These are phyloP conservation scores for Dromius quadrimaculatus DNA, from an alignment of 2,888 invertebrate genomes.

Conservation along the genomic window DNA sequence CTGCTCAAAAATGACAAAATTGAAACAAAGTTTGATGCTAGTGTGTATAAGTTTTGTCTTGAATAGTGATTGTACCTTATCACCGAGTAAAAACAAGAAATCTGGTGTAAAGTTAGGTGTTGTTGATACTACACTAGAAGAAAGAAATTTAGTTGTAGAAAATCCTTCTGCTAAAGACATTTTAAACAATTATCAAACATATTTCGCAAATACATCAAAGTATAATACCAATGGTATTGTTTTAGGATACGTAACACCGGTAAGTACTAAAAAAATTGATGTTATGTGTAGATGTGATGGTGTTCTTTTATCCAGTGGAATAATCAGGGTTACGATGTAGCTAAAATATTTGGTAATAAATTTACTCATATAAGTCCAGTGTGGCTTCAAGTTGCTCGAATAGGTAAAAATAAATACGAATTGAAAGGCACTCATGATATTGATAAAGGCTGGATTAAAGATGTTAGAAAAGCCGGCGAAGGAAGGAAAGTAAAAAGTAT, in stretches of 20 bases:
- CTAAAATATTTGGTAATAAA: constrained; percentile 89
- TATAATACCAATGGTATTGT: constrained; percentile 80
- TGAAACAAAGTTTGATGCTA: constrained; percentile 37
- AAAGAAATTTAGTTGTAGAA: constrained; percentile 77
- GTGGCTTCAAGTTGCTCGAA: constrained; percentile 88
- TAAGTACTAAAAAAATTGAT: constrained; percentile 65
- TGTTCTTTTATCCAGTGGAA: constrained; percentile 83
- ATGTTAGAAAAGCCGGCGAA: constrained; percentile 73
- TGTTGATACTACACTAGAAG: constrained; percentile 72
- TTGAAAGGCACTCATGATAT: constrained; percentile 85
- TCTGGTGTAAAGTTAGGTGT: constrained; percentile 57
- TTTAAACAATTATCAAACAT: constrained; percentile 80
- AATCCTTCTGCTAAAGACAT: constrained; percentile 80
- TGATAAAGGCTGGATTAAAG: constrained; percentile 84
- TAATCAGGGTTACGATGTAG: constrained; percentile 91
- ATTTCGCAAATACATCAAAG: constrained; percentile 76
- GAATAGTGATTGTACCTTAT: constrained; percentile 52
- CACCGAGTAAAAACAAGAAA: constrained; percentile 57
- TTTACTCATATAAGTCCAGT: constrained; percentile 94
- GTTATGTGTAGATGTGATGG: constrained; percentile 12
- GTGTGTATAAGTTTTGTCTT: constrained; percentile 26
- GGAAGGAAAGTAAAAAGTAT: constrained; percentile 73
- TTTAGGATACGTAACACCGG: constrained; percentile 93
- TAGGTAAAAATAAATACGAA: constrained; percentile 73
- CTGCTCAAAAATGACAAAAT: constrained; percentile 33